phyloP scores from a whole-genome alignment of 2,113 vertebrate genomes.

The Strix uralensis region DNA sequence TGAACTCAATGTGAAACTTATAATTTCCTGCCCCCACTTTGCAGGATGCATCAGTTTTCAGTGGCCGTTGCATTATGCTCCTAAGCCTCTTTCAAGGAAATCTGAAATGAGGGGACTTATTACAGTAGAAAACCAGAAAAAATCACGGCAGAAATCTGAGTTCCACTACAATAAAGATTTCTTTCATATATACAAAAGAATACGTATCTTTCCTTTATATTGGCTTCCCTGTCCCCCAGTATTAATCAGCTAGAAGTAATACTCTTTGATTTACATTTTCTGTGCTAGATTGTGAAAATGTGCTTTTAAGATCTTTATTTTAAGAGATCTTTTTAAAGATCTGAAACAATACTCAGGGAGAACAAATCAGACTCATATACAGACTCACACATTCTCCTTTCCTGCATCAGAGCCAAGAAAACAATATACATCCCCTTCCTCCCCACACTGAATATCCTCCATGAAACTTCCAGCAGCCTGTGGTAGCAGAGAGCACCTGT shows the following conservation, averaged over 20 bases:
- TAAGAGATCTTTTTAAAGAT: background rate
- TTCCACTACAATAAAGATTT: background rate
- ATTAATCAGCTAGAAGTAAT: background rate
- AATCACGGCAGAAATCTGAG: background rate
- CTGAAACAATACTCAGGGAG: background rate
- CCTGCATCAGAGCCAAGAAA: background rate
- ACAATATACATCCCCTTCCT: background rate
- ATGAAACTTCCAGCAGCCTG: slow-evolving; percentile 13
- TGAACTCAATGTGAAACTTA: slow-evolving; percentile 51
- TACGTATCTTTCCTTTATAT: background rate
- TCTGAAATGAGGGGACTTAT: background rate
- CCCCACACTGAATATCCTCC: background rate
- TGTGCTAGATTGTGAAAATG: background rate
- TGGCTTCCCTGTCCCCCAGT: background rate
- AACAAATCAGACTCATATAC: background rate
- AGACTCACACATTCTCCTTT: background rate
- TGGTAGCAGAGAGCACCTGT: slow-evolving; percentile 59
- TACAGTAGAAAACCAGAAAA: background rate
- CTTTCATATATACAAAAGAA: background rate
- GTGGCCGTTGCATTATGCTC: background rate
- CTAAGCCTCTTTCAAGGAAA: slow-evolving; percentile 24
- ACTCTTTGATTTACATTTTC: background rate
- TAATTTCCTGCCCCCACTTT: slow-evolving; percentile 40
- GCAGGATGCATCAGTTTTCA: background rate
- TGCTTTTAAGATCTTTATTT: background rate